Evolutionary conservation across 2,113 vertebrate genomes (phyloP), one percentile per base, ranked within the genome.

Genomic region (Pelecanoides urinatrix): DNA sequence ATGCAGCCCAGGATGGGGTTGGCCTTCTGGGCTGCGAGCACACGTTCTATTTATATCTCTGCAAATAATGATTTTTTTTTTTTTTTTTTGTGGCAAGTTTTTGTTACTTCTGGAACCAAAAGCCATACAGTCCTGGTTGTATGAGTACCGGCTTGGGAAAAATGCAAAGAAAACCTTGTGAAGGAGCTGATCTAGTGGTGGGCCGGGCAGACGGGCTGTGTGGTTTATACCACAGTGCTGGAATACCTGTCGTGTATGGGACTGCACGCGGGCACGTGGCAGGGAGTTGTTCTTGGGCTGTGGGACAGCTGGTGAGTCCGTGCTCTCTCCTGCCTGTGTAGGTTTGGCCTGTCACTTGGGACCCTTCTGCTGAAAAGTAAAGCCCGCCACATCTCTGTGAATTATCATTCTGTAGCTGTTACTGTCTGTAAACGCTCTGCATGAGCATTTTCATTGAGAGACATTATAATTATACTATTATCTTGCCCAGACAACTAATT

Each of bases 181-280:
- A 34, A 26, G 36, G 56, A 49, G 30, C 66, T 65, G 65, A 6
- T 52, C 2, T 26, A 3, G 53, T 17, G 22, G 16, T 67, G 66
- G 25, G 66, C 42, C 82, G 75, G 75, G 32, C 42, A 29, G 49
- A 2, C 22, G 49, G 40, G 50, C 6, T 38, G 19, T 15, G 70
- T 44, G 38, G 3, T 61, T 87, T 29, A 0, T 56, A 3, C 53
- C 21, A 5, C 16, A 4, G 26, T 21, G 34, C 68, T 65, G 66
- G 44, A n/a, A 23, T 44, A 13, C 3, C 27, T 58, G 5, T 23
- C 2, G 0, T 45, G 50, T 17, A 2, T 1, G 11, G 12, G 29
- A 8, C 21, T 44, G 38, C 15, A 42, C 0, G 5, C 2, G 11
- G 15, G 6, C 18, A 1, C 1, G 3, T 49, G 40, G 21, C 0